Percentiles rank a stretch among this genome's conserved stretches.
phyloP scores from a whole-genome alignment of 2,888 invertebrate species.

The Laothoe populi region DNA sequence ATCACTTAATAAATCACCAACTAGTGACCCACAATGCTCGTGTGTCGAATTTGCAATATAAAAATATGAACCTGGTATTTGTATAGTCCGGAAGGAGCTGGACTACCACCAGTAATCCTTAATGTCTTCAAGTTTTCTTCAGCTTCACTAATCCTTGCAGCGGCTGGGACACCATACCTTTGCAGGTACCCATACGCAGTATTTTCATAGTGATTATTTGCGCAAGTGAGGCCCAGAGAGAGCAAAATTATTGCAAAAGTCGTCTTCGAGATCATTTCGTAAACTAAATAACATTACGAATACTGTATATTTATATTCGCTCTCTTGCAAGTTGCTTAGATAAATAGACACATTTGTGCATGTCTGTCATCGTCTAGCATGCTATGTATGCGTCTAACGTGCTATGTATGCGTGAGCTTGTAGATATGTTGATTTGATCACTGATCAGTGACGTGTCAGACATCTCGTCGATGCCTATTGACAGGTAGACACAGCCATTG shows the following conservation, averaged over 20 bases:
- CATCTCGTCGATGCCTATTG: too few species aligned
- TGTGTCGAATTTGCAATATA: neutral
- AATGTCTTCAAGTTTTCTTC: conserved; percentile 49
- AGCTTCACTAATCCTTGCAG: conserved; percentile 50
- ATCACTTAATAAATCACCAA: too few species aligned
- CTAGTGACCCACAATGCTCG: too few species aligned
- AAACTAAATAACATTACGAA: conserved; percentile 1
- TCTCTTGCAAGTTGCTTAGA: neutral
- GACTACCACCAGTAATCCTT: conserved; percentile 58
- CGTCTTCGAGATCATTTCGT: conserved; percentile 36
- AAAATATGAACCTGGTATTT: conserved; percentile 58
- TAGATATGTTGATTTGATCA: too few species aligned
- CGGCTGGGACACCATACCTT: conserved; percentile 52
- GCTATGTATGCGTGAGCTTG: too few species aligned
- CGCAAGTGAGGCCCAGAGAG: conserved; percentile 37
- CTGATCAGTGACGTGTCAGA: too few species aligned
- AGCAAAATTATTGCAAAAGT: conserved; percentile 34
- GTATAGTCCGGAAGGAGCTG: conserved; percentile 48
- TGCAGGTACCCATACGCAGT: conserved; percentile 53
- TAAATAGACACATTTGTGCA: too few species aligned
- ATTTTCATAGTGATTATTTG: conserved; percentile 32
- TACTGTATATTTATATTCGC: conserved; percentile 9
- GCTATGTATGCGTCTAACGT: too few species aligned
- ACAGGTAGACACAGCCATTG: too few species aligned
- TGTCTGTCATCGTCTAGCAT: too few species aligned